A percentile compares a stretch with the other conserved stretches of the same genome.
Conservation (phyloP, 2,888 invertebrate species). For the Caenorhabditis plicata region DNA sequence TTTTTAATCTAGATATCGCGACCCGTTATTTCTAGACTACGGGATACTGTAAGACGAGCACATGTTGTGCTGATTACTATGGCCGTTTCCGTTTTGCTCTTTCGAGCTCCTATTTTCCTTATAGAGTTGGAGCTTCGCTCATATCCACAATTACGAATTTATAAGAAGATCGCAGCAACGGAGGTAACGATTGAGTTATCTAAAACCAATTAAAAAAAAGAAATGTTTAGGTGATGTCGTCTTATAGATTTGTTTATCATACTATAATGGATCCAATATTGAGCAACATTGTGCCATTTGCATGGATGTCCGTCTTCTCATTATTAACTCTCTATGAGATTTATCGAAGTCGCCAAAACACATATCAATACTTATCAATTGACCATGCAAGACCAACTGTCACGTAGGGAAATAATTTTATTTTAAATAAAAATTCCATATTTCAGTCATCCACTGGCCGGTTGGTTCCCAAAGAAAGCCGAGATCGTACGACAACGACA, state of each 20-base stretch:
- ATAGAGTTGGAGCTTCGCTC: constrained; percentile 56
- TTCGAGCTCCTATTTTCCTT: constrained; percentile 59
- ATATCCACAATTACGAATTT: constrained; percentile 51
- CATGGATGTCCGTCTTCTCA: constrained; percentile 61
- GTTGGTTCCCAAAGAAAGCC: constrained; percentile 45
- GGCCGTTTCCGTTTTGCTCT: constrained; percentile 47
- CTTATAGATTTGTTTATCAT: constrained; percentile 62
- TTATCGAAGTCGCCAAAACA: constrained; percentile 52
- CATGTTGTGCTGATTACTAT: constrained; percentile 47
- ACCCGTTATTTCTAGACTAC: constrained; percentile 60
- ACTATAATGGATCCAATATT: constrained; percentile 61
- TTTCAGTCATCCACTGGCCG: constrained; percentile 47
- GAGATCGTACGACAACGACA: constrained; percentile 57
- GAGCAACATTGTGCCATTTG: constrained; percentile 59
- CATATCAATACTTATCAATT: constrained; percentile 42
- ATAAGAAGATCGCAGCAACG: constrained; percentile 51
- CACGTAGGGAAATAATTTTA: constrained; percentile 28
- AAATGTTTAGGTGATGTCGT: constrained; percentile 51
- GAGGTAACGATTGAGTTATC: too few relatives aligned
- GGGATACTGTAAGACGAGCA: constrained; percentile 61
- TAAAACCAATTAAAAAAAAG: background rate
- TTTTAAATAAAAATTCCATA: background rate
- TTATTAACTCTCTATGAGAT: constrained; percentile 61
- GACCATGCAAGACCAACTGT: constrained; percentile 33
- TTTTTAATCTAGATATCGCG: constrained; percentile 55